These are phyloP conservation scores for Valencia hispanica DNA, from an alignment of 2,797 vertebrate genomes.

Conservation along the genomic window DNA sequence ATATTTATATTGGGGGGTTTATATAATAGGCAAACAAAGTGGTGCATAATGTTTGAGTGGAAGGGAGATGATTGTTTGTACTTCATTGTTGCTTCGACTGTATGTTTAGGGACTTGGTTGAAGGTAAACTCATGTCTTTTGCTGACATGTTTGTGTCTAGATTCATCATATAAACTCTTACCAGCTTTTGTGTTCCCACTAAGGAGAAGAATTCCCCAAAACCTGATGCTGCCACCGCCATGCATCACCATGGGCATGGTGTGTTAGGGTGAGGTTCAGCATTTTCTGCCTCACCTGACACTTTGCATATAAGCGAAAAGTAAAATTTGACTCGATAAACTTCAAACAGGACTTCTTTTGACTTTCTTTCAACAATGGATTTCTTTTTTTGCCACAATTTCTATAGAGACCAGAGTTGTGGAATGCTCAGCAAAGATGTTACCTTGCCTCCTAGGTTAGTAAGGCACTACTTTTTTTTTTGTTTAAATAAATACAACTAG, in stretches of 20 bases:
- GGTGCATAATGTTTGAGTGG: background rate
- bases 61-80: too few species aligned
- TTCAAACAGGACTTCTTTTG: background rate
- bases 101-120: too few species aligned
- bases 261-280: background rate
- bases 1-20: background rate
- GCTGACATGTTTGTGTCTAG: background rate
- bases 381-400: background rate
- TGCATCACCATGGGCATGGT: background rate
- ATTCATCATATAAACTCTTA: background rate
- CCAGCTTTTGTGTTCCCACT: background rate
- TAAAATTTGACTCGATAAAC: background rate
- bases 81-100: too few species aligned
- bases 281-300: background rate
- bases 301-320: background rate
- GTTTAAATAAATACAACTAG: background rate
- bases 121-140: background rate
- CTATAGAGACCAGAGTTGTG: background rate
- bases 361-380: background rate
- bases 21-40: background rate
- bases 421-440: background rate
- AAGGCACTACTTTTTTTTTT: background rate
- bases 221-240: background rate
- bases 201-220: background rate
- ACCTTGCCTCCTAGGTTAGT: background rate